phyloP scores from a whole-genome alignment of 2,113 vertebrate species.

The Syngnathus floridae region DNA sequence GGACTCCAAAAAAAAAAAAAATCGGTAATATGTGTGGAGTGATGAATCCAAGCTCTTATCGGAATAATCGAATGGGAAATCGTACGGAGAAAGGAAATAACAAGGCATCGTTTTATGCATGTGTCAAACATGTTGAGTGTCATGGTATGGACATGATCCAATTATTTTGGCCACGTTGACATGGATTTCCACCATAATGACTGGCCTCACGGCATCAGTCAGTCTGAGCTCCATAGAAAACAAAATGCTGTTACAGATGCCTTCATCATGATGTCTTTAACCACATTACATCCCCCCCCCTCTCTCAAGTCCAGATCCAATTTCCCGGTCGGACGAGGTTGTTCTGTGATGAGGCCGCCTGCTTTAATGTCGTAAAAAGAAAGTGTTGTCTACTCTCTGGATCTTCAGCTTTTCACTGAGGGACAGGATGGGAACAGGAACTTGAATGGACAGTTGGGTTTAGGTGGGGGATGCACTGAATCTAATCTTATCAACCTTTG shows the following conservation, averaged over 20 bases:
- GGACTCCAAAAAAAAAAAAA: conserved; percentile 18
- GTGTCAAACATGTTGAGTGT: not conserved
- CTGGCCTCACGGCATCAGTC: conserved; percentile 55
- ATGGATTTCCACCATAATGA: conserved; percentile 51
- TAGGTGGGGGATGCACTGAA: not conserved
- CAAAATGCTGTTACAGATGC: conserved; percentile 63
- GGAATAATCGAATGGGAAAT: not conserved
- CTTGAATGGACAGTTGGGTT: conserved; percentile 31
- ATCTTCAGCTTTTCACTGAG: conserved; percentile 19
- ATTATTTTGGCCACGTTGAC: not conserved
- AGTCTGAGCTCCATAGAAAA: conserved; percentile 37
- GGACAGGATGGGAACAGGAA: conserved; percentile 47
- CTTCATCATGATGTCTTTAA: conserved; percentile 66
- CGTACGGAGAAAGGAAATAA: not conserved
- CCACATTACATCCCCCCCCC: conserved; percentile 45
- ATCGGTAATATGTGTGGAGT: no score
- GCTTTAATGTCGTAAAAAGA: conserved; percentile 30
- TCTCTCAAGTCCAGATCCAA: conserved; percentile 60
- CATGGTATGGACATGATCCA: no score
- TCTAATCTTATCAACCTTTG: conserved; percentile 2
- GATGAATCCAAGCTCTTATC: not conserved
- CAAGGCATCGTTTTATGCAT: not conserved
- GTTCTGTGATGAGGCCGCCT: conserved; percentile 24
- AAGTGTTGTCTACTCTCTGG: conserved; percentile 25
- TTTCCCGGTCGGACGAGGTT: conserved; percentile 57